Base-by-base conservation (phyloP, 1,140 invertebrate species). In the Vanessa tameamea region DNA sequence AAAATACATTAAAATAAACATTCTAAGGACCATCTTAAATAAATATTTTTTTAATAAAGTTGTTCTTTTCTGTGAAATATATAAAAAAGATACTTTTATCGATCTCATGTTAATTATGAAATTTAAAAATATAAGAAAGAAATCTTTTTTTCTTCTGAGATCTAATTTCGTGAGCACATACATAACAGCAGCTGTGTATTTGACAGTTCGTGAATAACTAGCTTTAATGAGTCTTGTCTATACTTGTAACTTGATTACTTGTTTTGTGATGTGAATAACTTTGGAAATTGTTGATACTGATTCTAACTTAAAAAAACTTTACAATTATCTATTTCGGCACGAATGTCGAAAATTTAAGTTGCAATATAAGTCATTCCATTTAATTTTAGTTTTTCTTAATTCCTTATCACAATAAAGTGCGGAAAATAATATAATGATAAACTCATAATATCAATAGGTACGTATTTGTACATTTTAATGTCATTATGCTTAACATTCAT, bases 221-320 rank as follows among this genome's bases (percentile, higher is more conserved):
- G 57, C 69, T 43, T 48, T 70, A 14, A 31, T 57, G 53, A 53
- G 43, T 71, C 69, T 71, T 71, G 66, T 69, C 66, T 69, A 69
- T 69, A 69, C 66, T 43, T 43, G 37, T 43, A 43, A 43, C 37
- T 43, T 43, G 37, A 43, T 43, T 43, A 43, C 37, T 47, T 69
- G 66, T 69, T 69, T 69, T 69, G 16, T 69, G 51, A 57, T 57
- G 50, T 43, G 50, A 67, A 37, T 31, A 67, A 67, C 26, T 67
- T 57, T 57, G 53, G 15, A 9, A 37, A 16, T 15, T 43, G 8
- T 6, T 53, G 16, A 16, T 14, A 23, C 37, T 43, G 37, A 43
- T 43, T 43, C 9, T 65, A 15, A 15, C n/a, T 55, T 55, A 43
- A 67, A 67, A 37, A 15, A 11, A 43, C 37, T 43, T 9, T 43